phyloP scores from a whole-genome alignment of 2,797 vertebrate genomes.

The Characodon lateralis region DNA sequence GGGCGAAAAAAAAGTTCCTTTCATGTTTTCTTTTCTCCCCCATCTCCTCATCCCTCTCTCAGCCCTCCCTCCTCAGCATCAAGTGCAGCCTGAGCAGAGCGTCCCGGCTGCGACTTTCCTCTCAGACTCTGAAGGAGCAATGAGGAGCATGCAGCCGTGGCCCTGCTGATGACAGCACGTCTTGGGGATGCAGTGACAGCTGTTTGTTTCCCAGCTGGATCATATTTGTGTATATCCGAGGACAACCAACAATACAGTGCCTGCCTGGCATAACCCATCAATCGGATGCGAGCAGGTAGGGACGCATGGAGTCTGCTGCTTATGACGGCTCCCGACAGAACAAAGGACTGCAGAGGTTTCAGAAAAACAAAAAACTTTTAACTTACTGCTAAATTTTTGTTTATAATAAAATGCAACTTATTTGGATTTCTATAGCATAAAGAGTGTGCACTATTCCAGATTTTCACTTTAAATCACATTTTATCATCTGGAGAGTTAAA shows the following conservation, averaged over 20 bases:
- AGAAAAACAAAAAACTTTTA: not conserved
- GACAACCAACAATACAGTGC: conserved; percentile 65
- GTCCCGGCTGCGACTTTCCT: conserved; percentile 67
- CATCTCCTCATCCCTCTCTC: conserved; percentile 17
- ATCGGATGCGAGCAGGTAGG: conserved; percentile 84
- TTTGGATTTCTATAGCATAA: not conserved
- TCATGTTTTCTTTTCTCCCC: conserved; percentile 52
- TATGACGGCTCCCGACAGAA: not conserved
- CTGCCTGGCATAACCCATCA: conserved; percentile 73
- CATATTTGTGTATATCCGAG: conserved; percentile 55
- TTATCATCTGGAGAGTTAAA: not conserved
- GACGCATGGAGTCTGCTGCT: conserved; percentile 28
- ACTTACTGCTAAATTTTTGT: not conserved
- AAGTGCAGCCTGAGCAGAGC: conserved; percentile 76
- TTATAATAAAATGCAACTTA: not conserved
- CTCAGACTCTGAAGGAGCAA: conserved; percentile 71
- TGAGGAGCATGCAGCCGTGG: conserved; percentile 71
- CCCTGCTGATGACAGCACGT: conserved; percentile 64
- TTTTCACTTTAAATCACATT: not conserved
- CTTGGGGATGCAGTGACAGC: conserved; percentile 73
- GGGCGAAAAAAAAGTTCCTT: conserved; percentile 56
- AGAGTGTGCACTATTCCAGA: not conserved
- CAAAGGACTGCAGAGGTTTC: not conserved
- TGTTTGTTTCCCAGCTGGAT: conserved; percentile 55
- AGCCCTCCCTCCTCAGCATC: conserved; percentile 73